These are phyloP conservation scores for Flexamia atlantica DNA, from an alignment of 2,888 invertebrate species.

Conservation along the genomic window DNA sequence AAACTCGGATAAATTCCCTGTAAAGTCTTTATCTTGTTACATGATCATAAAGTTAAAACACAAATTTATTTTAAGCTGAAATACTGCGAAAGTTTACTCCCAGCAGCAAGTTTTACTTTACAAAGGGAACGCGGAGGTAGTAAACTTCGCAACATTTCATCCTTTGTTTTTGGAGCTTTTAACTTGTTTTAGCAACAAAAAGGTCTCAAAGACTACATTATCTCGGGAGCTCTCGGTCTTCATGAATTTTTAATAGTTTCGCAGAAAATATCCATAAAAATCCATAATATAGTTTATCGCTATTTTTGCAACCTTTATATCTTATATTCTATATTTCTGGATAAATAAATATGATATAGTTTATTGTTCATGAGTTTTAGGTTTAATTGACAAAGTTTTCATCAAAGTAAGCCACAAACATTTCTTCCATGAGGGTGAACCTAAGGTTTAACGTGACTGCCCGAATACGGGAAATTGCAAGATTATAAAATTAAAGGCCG, in stretches of 20 bases:
- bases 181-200: slow-evolving; percentile 34
- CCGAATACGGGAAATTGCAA: no score
- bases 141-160: slow-evolving; percentile 41
- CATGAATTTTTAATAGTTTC: neutral
- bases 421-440: no score
- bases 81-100: slow-evolving; percentile 40
- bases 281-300: no score
- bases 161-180: slow-evolving; percentile 32
- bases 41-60: slow-evolving; percentile 40
- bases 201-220: slow-evolving; percentile 24
- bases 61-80: slow-evolving; percentile 34
- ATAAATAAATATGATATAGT: no score
- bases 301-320: no score
- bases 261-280: no score
- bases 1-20: slow-evolving; percentile 2
- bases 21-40: slow-evolving; percentile 33
- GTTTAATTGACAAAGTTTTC: no score
- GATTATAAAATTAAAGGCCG: no score
- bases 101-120: slow-evolving; percentile 39
- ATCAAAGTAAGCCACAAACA: no score
- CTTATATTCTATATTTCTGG: no score
- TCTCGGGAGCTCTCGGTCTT: neutral
- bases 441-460: no score
- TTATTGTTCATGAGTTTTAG: no score
- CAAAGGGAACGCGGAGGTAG: slow-evolving; percentile 20